Base-by-base conservation (phyloP, 1,140 invertebrate genomes). In the Brachionus sp. region DNA sequence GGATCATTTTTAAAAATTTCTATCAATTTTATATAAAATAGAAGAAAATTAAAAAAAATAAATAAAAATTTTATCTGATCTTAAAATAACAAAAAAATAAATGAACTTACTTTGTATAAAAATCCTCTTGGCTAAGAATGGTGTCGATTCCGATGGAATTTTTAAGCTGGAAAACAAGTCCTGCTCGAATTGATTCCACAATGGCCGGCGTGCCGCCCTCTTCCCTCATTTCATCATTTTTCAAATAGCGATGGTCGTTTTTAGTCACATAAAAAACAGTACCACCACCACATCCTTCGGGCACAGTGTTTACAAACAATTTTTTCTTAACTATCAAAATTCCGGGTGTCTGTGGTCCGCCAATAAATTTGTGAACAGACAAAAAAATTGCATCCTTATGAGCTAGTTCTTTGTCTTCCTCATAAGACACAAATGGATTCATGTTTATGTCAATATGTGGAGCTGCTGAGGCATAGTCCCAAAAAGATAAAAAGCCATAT, bases 341-440 rank as follows among this genome's bases (percentile, higher is more conserved):
- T 5, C 86, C 86, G 5, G 95, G 94, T 10, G 94, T 95, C 86
- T 95, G 93, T 0, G 94, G 92, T 5, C 95, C 95, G 0, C 95
- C 95, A 50, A 95, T 91, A 88, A 96, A 95, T 87, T 96, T 96
- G 89, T 95, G 94, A 42, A 93, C 92, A 39, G 94, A 94, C 86
- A 96, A 95, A 87, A 94, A 95, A 68, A 96, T 91, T 2, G 94
- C 95, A 90, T 97, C 95, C 87, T 96, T 96, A 87, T 92, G 92
- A 9, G 93, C 92, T 75, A 92, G 90, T 5, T 84, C 82, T 33
- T 91, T 66, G 85, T 92, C 91, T 73, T 46, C 42, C 25, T 83
- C 35, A 13, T 29, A 3, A 10, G 39, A 16, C 10, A 73, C 44
- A 64, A 70, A 66, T 3, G 95, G 94, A 87, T 96, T 96, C 94